These are phyloP conservation scores for Galerucella nymphaeae DNA, from an alignment of 2,888 invertebrate species.

Conservation along the genomic window DNA sequence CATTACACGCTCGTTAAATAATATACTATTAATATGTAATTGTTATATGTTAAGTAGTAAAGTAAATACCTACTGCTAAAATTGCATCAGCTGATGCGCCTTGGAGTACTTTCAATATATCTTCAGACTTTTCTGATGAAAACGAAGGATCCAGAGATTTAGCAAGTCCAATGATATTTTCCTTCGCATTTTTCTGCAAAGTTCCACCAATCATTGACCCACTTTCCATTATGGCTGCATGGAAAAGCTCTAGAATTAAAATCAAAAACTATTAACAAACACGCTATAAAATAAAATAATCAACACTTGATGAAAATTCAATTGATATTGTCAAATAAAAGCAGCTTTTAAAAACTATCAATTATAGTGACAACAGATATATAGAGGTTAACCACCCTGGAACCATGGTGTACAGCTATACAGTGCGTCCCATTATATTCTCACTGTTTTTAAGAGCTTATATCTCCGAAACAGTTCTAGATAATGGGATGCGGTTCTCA, in stretches of 20 bases:
- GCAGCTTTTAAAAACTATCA: too few species aligned
- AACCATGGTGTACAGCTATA: too few species aligned
- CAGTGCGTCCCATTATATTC: too few species aligned
- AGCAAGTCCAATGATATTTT: slow-evolving; percentile 34
- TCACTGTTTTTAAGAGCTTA: too few species aligned
- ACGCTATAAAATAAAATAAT: background rate
- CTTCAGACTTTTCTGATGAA: slow-evolving; percentile 32
- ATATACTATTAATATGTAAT: too few species aligned
- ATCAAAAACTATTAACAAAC: background rate
- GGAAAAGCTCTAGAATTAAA: slow-evolving; percentile 37
- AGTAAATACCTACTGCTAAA: slow-evolving; percentile 22
- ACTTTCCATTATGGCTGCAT: slow-evolving; percentile 40
- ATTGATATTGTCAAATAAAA: too few species aligned
- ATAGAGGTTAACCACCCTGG: too few species aligned
- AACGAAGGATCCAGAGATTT: slow-evolving; percentile 32
- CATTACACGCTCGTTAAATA: too few species aligned
- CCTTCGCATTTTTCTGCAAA: slow-evolving; percentile 30
- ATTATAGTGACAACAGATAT: too few species aligned
- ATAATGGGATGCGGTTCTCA: too few species aligned
- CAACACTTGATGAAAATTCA: too few species aligned
- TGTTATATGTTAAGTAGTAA: background rate
- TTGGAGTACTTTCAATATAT: slow-evolving; percentile 34
- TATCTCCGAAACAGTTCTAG: too few species aligned
- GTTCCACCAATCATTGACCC: slow-evolving; percentile 36
- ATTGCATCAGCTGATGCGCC: slow-evolving; percentile 26